Conservation (phyloP, 92 coral and sea anemone species). For the Galaxea fascicularis region DNA sequence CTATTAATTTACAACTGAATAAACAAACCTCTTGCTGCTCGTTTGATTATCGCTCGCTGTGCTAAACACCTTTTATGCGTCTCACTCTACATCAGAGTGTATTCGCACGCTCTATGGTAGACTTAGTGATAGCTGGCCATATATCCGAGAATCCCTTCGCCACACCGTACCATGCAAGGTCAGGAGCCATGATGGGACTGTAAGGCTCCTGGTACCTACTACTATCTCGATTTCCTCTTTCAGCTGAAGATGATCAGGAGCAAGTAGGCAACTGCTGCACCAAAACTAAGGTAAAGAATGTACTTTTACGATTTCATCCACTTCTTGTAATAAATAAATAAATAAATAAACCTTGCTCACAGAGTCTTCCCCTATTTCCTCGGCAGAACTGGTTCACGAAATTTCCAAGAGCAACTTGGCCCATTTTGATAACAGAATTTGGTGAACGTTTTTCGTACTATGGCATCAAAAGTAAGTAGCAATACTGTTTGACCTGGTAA, state of each 20-base stretch:
- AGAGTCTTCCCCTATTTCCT: not conserved
- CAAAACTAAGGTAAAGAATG: constrained; percentile 52
- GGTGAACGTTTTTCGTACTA: constrained; percentile 91
- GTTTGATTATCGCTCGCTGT: no score
- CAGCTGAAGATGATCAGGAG: constrained; percentile 62
- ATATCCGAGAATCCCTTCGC: no score
- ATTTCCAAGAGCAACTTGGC: constrained; percentile 92
- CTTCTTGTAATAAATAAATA: not conserved
- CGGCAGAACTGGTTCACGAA: constrained; percentile 78
- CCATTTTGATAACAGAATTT: constrained; percentile 84
- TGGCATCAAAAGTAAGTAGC: constrained; percentile 86
- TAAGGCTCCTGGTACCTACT: not conserved
- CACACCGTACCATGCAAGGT: no score
- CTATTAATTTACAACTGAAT: no score
- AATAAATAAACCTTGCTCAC: not conserved
- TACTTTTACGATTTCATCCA: no score
- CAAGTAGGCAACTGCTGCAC: constrained; percentile 64
- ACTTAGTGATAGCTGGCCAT: no score
- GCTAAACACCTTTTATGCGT: no score
- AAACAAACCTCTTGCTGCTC: no score
- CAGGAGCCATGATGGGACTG: no score
- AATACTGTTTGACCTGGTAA: no score
- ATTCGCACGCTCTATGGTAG: no score
- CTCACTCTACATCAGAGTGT: no score
- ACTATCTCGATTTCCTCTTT: not conserved